Evolutionary conservation across 2,113 vertebrate genomes (phyloP).

Genomic region (Thymallus thymallus): DNA sequence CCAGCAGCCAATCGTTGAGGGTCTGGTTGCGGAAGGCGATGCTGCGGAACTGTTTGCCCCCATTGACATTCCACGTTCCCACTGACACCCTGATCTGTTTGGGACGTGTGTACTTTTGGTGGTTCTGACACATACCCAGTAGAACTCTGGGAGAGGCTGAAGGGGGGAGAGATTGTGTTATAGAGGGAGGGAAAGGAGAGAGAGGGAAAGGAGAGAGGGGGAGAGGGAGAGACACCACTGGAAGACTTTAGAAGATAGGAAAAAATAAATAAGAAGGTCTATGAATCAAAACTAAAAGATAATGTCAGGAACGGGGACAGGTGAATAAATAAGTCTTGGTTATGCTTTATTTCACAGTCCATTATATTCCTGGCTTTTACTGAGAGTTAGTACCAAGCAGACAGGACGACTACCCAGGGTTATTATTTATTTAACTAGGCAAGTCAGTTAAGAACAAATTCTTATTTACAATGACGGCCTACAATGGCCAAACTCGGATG

Average conservation of each 20-base stretch:
- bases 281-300: not conserved
- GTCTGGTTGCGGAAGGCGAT: conserved; percentile 98
- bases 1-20: conserved; percentile 95
- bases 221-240: no score
- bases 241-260: not conserved
- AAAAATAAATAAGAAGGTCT: no score
- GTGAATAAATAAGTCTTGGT: not conserved
- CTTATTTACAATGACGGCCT: no score
- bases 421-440: no score
- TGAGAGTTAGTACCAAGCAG: no score
- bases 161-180: conserved; percentile 20
- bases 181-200: conserved; percentile 6
- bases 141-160: conserved; percentile 93
- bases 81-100: conserved; percentile 87
- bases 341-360: not conserved
- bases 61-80: conserved; percentile 97
- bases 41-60: conserved; percentile 95
- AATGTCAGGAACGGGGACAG: no score
- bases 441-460: no score
- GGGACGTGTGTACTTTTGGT: conserved; percentile 90
- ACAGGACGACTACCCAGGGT: no score
- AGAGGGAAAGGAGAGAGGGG: not conserved
- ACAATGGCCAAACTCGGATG: no score
- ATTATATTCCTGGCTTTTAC: no score
- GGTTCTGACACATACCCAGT: conserved; percentile 94